phyloP scores from a whole-genome alignment of 2,888 invertebrate genomes.

The Eupsilia transversa region DNA sequence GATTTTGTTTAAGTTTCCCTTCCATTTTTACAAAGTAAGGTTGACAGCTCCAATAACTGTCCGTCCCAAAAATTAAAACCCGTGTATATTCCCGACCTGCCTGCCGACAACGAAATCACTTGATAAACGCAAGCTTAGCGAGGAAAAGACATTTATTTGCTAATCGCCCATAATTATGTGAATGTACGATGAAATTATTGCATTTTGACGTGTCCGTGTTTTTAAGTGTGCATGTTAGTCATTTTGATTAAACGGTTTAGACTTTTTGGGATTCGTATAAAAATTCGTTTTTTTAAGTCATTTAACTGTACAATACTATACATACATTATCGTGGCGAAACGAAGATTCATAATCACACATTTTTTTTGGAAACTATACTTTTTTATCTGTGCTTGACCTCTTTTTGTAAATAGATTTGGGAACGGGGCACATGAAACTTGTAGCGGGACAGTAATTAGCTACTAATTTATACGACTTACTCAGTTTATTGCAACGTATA shows the following conservation, averaged over 20 bases:
- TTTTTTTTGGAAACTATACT: neutral
- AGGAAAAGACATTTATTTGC: slow-evolving; percentile 56
- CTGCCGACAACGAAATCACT: slow-evolving; percentile 38
- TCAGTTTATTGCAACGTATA: neutral
- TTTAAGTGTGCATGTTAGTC: slow-evolving; percentile 36
- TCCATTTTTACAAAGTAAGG: slow-evolving; percentile 16
- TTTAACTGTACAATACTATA: slow-evolving; percentile 19
- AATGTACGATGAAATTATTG: slow-evolving; percentile 49
- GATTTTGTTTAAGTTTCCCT: neutral
- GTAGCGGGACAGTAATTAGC: neutral
- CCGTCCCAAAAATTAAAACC: slow-evolving; percentile 30
- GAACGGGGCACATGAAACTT: neutral
- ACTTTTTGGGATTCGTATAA: slow-evolving; percentile 1
- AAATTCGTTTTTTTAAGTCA: neutral
- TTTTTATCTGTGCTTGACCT: neutral
- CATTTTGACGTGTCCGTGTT: slow-evolving; percentile 52
- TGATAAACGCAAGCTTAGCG: slow-evolving; percentile 46
- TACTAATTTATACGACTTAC: neutral
- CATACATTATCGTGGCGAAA: neutral
- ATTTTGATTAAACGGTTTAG: slow-evolving; percentile 22
- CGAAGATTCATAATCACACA: neutral
- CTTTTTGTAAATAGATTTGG: neutral
- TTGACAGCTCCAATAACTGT: slow-evolving; percentile 41
- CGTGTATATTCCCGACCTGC: slow-evolving; percentile 34
- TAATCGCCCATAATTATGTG: slow-evolving; percentile 55